A percentile compares a stretch with the other conserved stretches of the same genome.
Conservation (phyloP, 2,888 invertebrate species). For the Drosophila nr. fundita region DNA sequence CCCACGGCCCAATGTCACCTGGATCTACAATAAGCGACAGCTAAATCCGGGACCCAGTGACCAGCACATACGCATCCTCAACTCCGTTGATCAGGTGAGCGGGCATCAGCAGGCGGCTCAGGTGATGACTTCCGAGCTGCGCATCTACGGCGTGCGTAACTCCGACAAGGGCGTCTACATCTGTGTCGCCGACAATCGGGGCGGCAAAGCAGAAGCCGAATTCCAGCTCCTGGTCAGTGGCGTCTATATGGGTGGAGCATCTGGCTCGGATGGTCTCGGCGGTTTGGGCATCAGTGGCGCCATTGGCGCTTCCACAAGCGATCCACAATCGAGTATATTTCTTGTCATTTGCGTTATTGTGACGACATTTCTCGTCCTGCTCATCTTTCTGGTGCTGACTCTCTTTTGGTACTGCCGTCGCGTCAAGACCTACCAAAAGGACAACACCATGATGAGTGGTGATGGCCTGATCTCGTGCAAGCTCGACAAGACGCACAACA, state of each 20-base stretch:
- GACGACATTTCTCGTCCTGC: slow-evolving; percentile 86
- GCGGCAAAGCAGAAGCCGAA: slow-evolving; percentile 91
- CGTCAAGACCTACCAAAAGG: slow-evolving; percentile 86
- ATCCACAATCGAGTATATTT: slow-evolving; percentile 85
- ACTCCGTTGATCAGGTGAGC: slow-evolving; percentile 74
- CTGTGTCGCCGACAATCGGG: slow-evolving; percentile 93
- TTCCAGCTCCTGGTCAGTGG: slow-evolving; percentile 87
- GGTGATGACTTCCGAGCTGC: slow-evolving; percentile 86
- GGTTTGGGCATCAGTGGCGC: slow-evolving; percentile 84
- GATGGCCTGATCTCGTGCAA: slow-evolving; percentile 84
- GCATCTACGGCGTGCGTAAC: slow-evolving; percentile 87
- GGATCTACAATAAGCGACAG: slow-evolving; percentile 86
- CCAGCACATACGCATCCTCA: slow-evolving; percentile 77
- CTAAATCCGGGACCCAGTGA: slow-evolving; percentile 76
- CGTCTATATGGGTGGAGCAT: slow-evolving; percentile 71
- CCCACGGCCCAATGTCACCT: slow-evolving; percentile 91
- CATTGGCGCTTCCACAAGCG: slow-evolving; percentile 83
- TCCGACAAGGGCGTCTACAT: slow-evolving; percentile 91
- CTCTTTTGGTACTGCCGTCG: slow-evolving; percentile 86
- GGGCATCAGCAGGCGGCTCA: slow-evolving; percentile 48
- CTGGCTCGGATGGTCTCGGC: slow-evolving; percentile 70
- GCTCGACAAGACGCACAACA: slow-evolving; percentile 87
- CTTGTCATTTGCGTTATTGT: slow-evolving; percentile 86
- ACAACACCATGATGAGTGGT: slow-evolving; percentile 84
- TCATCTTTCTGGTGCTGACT: slow-evolving; percentile 86